Evolutionary conservation across 2,113 vertebrate species (phyloP).

Genomic region (Felis catus): F.catus_Fca126_mat1.0 CM031413.1:137201001-137201500

Average conservation of each 20-base stretch:
- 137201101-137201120: not conserved
- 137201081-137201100: not conserved
- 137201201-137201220: not conserved
- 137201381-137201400: not conserved
- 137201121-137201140: not conserved
- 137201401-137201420: not conserved
- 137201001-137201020: slow-evolving; percentile 75
- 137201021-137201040: slow-evolving; percentile 76
- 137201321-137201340: not conserved
- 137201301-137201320: not conserved
- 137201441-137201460: not conserved
- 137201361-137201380: not conserved
- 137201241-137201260: not conserved
- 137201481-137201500: not conserved
- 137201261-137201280: not conserved
- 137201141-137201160: not conserved
- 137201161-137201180: not conserved
- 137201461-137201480: not conserved
- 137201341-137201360: not conserved
- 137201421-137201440: not conserved
- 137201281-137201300: not conserved
- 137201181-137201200: not conserved
- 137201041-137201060: not conserved
- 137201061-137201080: not conserved
- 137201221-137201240: not conserved